Evolutionary conservation across 1,140 invertebrate species (phyloP).

Genomic region (Drosophila triauraria): DNA sequence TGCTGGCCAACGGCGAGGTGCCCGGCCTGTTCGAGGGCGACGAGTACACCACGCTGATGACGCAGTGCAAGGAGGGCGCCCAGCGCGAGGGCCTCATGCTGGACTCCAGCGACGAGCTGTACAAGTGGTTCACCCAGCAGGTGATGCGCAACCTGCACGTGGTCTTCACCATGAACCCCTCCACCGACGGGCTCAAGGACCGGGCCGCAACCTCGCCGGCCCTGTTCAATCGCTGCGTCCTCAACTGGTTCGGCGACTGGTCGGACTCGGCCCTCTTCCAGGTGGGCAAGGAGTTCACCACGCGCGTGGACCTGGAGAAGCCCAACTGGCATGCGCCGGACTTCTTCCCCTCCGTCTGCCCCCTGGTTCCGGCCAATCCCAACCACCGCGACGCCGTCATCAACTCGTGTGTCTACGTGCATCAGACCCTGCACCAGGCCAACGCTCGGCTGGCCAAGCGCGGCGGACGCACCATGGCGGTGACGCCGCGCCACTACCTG

Average conservation of each 20-base stretch:
- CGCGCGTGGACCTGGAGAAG: slow-evolving; percentile 92
- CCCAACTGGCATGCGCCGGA: slow-evolving; percentile 94
- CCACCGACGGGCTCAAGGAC: slow-evolving; percentile 98
- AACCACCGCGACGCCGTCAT: slow-evolving; percentile 97
- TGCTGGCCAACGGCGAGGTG: slow-evolving; percentile 98
- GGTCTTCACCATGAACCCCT: slow-evolving; percentile 99
- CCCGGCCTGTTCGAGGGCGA: slow-evolving; percentile 97
- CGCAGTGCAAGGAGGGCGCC: slow-evolving; percentile 99
- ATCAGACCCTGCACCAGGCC: slow-evolving; percentile 98
- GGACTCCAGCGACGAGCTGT: slow-evolving; percentile 99
- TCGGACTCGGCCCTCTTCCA: slow-evolving; percentile 97
- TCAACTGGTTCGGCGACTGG: slow-evolving; percentile 99
- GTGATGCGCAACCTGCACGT: slow-evolving; percentile 99
- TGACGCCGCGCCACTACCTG: slow-evolving; percentile 99
- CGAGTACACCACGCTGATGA: slow-evolving; percentile 99
- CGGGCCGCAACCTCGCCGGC: slow-evolving; percentile 99
- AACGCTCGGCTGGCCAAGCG: slow-evolving; percentile 95
- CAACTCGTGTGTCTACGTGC: slow-evolving; percentile 99
- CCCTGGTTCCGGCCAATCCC: slow-evolving; percentile 90
- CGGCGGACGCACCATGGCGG: slow-evolving; percentile 97
- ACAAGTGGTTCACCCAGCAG: slow-evolving; percentile 98
- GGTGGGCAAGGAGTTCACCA: slow-evolving; percentile 95
- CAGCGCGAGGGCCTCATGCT: slow-evolving; percentile 99
- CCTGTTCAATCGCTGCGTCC: slow-evolving; percentile 99
- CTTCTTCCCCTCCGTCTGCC: slow-evolving; percentile 94